Percentiles rank a stretch among this genome's conserved stretches.
These are phyloP conservation scores for Tragelaphus buxtoni DNA, from an alignment of 2,113 vertebrate species.

Conservation along the genomic window DNA sequence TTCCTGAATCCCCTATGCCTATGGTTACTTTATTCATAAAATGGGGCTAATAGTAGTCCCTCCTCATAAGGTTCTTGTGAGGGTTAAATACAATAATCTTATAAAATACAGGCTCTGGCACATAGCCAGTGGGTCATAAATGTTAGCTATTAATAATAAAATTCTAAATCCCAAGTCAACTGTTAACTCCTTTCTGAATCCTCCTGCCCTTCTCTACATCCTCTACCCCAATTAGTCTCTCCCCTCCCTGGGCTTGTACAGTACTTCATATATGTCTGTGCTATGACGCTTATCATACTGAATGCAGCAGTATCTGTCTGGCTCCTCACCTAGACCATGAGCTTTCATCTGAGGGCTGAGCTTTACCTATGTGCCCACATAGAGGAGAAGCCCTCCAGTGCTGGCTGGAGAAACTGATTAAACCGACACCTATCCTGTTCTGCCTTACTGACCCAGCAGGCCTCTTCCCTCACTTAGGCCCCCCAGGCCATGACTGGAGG, in stretches of 20 bases:
- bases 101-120: neutral
- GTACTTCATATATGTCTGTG: neutral
- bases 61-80: neutral
- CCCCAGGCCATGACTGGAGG: neutral
- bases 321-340: neutral
- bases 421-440: neutral
- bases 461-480: neutral
- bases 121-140: neutral
- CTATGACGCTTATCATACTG: neutral
- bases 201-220: neutral
- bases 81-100: neutral
- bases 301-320: neutral
- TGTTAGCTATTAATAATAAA: neutral
- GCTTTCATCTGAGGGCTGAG: neutral
- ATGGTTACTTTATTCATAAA: neutral
- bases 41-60: neutral
- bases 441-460: neutral
- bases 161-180: neutral
- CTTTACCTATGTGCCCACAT: neutral
- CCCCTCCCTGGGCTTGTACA: neutral
- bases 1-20: neutral
- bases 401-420: neutral
- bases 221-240: neutral
- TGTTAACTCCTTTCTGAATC: neutral
- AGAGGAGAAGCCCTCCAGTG: neutral